Conservation (phyloP, 2,888 invertebrate species). For the Ichneumoninae sp. region DNA sequence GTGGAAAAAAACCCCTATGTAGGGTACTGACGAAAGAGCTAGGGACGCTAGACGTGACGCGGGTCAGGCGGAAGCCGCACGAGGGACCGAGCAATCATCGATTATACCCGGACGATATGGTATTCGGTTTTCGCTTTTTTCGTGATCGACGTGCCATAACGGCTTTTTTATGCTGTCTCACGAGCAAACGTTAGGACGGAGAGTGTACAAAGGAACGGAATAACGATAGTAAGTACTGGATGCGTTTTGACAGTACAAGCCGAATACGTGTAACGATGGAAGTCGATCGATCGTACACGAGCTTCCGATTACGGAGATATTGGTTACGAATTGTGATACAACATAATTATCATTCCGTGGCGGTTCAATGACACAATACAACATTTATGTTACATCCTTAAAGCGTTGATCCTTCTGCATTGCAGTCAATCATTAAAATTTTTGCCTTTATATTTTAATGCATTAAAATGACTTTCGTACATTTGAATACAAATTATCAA, state of each 20-base stretch:
- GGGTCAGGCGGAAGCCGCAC: conserved; percentile 52
- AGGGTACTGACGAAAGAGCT: conserved; percentile 52
- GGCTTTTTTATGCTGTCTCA: conserved; percentile 72
- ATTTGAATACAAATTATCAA: conserved; percentile 17
- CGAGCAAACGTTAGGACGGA: conserved; percentile 55
- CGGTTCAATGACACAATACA: neutral
- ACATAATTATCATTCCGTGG: neutral
- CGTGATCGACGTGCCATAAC: conserved; percentile 70
- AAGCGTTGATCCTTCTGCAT: too few relatives aligned
- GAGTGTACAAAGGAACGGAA: conserved; percentile 58
- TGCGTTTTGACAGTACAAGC: neutral
- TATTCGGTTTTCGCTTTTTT: conserved; percentile 65
- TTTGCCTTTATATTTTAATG: too few relatives aligned
- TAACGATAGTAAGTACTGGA: conserved; percentile 62
- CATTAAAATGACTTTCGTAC: neutral
- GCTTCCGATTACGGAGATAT: conserved; percentile 32
- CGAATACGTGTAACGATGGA: conserved; percentile 35
- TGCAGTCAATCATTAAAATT: too few relatives aligned
- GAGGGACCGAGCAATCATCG: conserved; percentile 67
- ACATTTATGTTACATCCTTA: neutral
- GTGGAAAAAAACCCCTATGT: conserved; percentile 45
- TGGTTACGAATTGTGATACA: conserved; percentile 50
- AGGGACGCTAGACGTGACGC: conserved; percentile 50
- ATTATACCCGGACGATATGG: conserved; percentile 67
- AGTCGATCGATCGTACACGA: conserved; percentile 51